These are phyloP conservation scores for Lates japonicus DNA, from an alignment of 2,797 vertebrate genomes.

Conservation along the genomic window DNA sequence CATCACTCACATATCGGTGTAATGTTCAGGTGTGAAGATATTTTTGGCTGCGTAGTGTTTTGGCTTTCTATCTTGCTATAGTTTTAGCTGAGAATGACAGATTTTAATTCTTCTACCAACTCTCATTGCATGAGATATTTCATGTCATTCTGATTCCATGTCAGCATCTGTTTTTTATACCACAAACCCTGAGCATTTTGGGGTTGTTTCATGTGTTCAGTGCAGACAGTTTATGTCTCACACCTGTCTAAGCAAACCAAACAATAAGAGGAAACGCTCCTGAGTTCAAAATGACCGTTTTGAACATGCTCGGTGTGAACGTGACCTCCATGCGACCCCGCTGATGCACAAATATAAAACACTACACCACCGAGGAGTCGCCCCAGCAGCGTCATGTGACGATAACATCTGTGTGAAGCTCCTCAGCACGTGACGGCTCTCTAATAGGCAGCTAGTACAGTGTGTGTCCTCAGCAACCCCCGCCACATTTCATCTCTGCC, in stretches of 20 bases:
- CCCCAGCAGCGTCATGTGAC: conserved; percentile 23
- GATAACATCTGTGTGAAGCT: conserved; percentile 54
- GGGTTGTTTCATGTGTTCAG: background rate
- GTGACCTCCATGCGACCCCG: conserved; percentile 17
- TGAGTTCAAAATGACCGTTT: background rate
- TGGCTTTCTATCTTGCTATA: background rate
- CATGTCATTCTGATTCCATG: background rate
- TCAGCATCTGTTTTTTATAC: background rate
- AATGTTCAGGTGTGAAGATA: background rate
- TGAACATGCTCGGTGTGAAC: background rate
- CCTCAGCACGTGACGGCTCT: background rate
- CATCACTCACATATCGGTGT: too few relatives aligned
- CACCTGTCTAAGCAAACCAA: background rate
- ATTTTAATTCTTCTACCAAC: background rate
- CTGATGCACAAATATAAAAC: background rate
- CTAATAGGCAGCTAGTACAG: conserved; percentile 21
- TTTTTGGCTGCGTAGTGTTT: background rate
- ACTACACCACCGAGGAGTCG: conserved; percentile 35
- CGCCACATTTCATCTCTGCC: conserved; percentile 49
- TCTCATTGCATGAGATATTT: background rate
- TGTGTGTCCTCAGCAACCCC: conserved; percentile 56
- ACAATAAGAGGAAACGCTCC: background rate
- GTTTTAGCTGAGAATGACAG: too few relatives aligned
- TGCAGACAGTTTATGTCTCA: background rate
- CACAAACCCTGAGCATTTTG: background rate